Base-by-base conservation (phyloP, 23 tunicate genomes). In the Clavelina lepadiformis region DNA sequence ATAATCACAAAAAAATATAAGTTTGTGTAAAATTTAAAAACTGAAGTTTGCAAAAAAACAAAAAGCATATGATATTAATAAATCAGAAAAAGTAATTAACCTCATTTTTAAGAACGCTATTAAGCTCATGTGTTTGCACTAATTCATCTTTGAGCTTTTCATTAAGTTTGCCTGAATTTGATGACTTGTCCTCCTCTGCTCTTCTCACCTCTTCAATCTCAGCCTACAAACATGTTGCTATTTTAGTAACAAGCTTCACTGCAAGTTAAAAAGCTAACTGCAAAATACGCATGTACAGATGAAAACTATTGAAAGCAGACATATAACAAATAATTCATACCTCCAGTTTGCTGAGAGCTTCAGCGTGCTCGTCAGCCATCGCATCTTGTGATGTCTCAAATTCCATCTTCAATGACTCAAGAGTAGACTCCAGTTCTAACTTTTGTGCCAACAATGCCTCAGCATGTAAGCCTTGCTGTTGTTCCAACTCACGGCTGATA, bases 321-420 rank as follows among this genome's bases (percentile, higher is more conserved):
- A 11, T 41, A 15, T 41, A 41, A 15, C 49, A 41, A 41, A 41
- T 41, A 41, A 41, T 41, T 23, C 60, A 31, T 18, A 78, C 84
- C 75, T 78, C 84, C 65, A 78, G 20, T 47, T 59, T 78, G 6
- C 75, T 61, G 7, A 78, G 66, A 23, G 84, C 19, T 3, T 68
- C 69, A 21, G 84, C 84, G 41, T 68, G 84, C 49, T 78, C 84
- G 0, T 33, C 36, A 23, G 63, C 56, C 68, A 78, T 33, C 28
- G 47, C 61, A 36, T 77, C 63, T 36, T 65, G 75, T 32, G 77
- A 80, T 23, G 69, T 28, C 31, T 72, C 46, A 47, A 73, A 82
- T 30, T 86, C 68, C 5, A 26, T 7, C 55, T 71, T 65, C 95
- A 77, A 63, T 1, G 50, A 37, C 59, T 78, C 75, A 28, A 78